Evolutionary conservation across 2,888 invertebrate species (phyloP), one percentile per base, ranked within the genome.

Genomic region (Griposia aprilina): DNA sequence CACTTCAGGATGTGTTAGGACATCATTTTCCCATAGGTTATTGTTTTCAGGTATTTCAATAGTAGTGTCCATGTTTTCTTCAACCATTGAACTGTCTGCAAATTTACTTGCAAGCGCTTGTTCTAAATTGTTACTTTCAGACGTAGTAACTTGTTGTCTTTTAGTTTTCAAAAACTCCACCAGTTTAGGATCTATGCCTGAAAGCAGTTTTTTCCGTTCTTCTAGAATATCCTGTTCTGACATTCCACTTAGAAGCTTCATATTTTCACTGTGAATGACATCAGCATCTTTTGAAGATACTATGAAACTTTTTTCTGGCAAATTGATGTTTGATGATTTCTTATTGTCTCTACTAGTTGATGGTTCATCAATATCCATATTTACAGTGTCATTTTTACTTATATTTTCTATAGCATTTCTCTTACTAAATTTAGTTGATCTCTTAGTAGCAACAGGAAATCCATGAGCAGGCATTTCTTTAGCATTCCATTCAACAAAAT

Each of bases 251-350:
- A 99, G 91, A 77, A 97, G 94, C 86, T 97, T 94, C 0, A 98
- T 67, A 94, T 99, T 99, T 94, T 98, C 98, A 84, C 96, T 93
- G 90, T 99, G 98, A 79, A 99, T 98, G 88, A 97, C 95, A 63
- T 91, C 90, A 1, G 97, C 97, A 74, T 97, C 97, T 68, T 94
- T 86, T 2, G 95, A 94, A 50, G 97, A 95, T 59, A 97, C 83
- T 20, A 97, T 94, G 78, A 92, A 97, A 90, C 97, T 97, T 89
- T 95, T 93, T n/a, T 87, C 69, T 65, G 93, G 93, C 10, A 96
- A 79, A 82, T 93, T 94, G 74, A 83, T 87, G 41, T 80, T 85
- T 62, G 81, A 69, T 45, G 52, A 62, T 71, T 79, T 66, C 26
- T 62, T 81, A 66, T 17, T 71, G n/a, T 67, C 62, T 65, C 52